A percentile compares a stretch with the other conserved stretches of the same genome.
Evolutionary conservation across 2,113 vertebrate genomes (phyloP).

Genomic region (Gopherus evgoodei): DNA sequence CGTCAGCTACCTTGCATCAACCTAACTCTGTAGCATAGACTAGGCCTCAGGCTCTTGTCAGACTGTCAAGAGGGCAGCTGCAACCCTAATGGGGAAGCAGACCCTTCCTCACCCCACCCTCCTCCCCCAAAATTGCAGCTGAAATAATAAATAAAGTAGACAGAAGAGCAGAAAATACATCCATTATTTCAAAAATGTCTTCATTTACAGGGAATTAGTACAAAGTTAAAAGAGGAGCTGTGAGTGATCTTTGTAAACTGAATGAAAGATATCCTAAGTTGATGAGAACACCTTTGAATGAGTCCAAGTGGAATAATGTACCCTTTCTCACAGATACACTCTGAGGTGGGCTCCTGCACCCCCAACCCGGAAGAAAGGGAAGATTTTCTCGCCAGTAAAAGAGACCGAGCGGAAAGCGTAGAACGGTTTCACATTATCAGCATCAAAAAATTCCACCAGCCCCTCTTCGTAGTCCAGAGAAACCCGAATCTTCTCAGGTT

Average conservation of each 20-base stretch:
- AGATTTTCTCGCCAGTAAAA: conserved; percentile 68
- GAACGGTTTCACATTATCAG: conserved; percentile 75
- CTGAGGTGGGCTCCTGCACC: conserved; percentile 51
- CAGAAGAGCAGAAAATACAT: no score
- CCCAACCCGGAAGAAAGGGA: conserved; percentile 79
- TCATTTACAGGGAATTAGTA: not conserved
- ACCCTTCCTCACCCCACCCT: not conserved
- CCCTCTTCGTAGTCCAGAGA: conserved; percentile 78
- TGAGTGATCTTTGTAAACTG: not conserved
- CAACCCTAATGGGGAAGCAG: not conserved
- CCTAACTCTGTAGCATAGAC: not conserved
- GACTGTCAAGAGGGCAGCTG: not conserved
- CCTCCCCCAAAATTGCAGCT: not conserved
- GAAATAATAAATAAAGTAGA: not conserved
- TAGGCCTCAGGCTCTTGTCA: not conserved
- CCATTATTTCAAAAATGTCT: not conserved
- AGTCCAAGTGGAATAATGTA: not conserved
- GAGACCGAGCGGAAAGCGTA: conserved; percentile 77
- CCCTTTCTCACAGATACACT: not conserved
- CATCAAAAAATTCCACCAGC: conserved; percentile 78
- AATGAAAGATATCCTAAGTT: not conserved
- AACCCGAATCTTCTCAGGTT: conserved; percentile 71
- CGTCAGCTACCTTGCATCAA: not conserved
- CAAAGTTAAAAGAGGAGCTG: not conserved
- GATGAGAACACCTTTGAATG: not conserved